These are phyloP conservation scores for Baronia brevicornis DNA, from an alignment of 2,888 invertebrate genomes.

Conservation along the genomic window DNA sequence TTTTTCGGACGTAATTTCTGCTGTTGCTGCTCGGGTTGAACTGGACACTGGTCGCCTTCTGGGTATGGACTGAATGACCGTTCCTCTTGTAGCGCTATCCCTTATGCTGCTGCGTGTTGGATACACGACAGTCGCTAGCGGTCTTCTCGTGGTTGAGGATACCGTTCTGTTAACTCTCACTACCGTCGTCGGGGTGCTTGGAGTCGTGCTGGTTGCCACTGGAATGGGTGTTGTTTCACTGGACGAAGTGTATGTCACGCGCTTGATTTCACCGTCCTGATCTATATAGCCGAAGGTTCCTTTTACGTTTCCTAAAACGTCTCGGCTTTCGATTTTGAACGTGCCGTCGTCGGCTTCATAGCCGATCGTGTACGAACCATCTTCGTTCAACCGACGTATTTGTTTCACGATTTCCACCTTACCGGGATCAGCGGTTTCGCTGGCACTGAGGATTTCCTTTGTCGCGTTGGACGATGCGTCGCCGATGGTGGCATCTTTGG, in stretches of 20 bases:
- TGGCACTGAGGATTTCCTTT: slow-evolving; percentile 74
- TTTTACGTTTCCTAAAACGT: slow-evolving; percentile 86
- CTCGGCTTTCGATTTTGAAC: slow-evolving; percentile 89
- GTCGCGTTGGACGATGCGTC: slow-evolving; percentile 43
- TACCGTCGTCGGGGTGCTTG: slow-evolving; percentile 59
- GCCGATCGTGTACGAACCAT: slow-evolving; percentile 89
- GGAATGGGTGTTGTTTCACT: slow-evolving; percentile 64
- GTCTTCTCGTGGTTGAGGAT: slow-evolving; percentile 73
- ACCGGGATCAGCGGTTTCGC: slow-evolving; percentile 80
- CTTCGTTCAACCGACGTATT: slow-evolving; percentile 86
- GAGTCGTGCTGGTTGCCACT: slow-evolving; percentile 47
- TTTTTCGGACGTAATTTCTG: slow-evolving; percentile 43
- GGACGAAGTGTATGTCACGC: slow-evolving; percentile 81
- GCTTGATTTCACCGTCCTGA: slow-evolving; percentile 84
- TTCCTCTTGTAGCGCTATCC: slow-evolving; percentile 70
- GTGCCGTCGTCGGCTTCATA: slow-evolving; percentile 91
- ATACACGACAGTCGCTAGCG: slow-evolving; percentile 63
- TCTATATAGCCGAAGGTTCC: slow-evolving; percentile 90
- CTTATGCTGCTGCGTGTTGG: slow-evolving; percentile 64
- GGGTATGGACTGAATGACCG: slow-evolving; percentile 80
- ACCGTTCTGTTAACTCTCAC: slow-evolving; percentile 66
- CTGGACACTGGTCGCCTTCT: slow-evolving; percentile 61
- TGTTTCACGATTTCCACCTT: slow-evolving; percentile 88
- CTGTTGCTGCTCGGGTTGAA: slow-evolving; percentile 41
- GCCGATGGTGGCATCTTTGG: slow-evolving; percentile 26